Base-by-base conservation (phyloP, 1,140 invertebrate genomes). In the Drosophila busckii region DNA sequence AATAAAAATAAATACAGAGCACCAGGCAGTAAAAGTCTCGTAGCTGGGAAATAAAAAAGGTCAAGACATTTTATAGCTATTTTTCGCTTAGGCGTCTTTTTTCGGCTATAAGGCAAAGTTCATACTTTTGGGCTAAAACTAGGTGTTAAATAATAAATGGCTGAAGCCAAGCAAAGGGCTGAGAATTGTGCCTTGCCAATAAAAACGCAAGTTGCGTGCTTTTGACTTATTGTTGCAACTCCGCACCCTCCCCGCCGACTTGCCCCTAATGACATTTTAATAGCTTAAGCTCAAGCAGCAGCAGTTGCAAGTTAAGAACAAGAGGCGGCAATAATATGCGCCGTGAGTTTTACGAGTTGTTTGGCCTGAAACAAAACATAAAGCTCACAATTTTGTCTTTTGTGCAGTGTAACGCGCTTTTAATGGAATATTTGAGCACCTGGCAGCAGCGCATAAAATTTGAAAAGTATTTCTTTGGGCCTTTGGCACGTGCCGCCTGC, bases 61-160 rank as follows among this genome's bases (percentile, higher is more conserved):
- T 78, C 73, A 73, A 58, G 62, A 40, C 52, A 68, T 80, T 80
- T 80, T 78, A 78, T 78, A 67, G 67, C 62, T 50, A 63, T 70
- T 78, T 70, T 38, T 56, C 56, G 73, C 71, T 71, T 54, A 61
- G 61, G 55, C 41, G 67, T 50, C 22, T n/a, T 32, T 13, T 10
- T 32, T 16, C 10, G 2, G 12, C 15, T 29, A 8, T 20, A 3
- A n/a, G n/a, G n/a, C n/a, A n/a, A n/a, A n/a, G n/a, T 31, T 17
- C 20, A n/a, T 7, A n/a, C 7, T 7, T 12, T 9, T 37, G 15
- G 16, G 20, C 37, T 44, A 35, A 37, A 22, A 19, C 67, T 67
- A 78, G 73, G 73, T 78, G 73, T 78, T 78, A 73, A 80, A 78
- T 78, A 78, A 80, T 80, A 80, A 80, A 78, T 78, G n/a, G n/a